Evolutionary conservation across 2,888 invertebrate species (phyloP).

Genomic region (Schizotus pectinicornis): DNA sequence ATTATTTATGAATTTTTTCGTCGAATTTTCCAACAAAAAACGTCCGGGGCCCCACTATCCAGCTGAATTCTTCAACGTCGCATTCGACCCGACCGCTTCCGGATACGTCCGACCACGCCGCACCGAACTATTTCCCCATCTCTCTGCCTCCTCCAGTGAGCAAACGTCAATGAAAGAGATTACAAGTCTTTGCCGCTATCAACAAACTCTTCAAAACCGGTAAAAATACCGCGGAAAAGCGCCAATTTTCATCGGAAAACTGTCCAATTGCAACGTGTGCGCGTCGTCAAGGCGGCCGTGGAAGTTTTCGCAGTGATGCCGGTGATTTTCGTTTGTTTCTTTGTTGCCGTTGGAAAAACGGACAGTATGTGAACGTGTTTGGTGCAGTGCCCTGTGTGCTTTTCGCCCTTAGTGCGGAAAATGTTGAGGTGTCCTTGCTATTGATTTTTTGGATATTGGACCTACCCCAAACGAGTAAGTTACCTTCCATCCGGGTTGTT

Average conservation of each 20-base stretch:
- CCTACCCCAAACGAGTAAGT: slow-evolving; percentile 27
- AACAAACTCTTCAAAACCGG: slow-evolving; percentile 15
- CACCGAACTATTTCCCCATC: slow-evolving; percentile 12
- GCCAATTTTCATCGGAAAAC: background rate
- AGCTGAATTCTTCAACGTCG: background rate
- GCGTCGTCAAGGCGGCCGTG: background rate
- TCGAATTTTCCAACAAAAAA: too few species aligned
- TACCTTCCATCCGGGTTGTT: slow-evolving; percentile 7
- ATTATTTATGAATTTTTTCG: too few species aligned
- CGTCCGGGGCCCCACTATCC: too few species aligned
- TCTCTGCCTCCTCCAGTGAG: slow-evolving; percentile 12
- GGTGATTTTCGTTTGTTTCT: slow-evolving; percentile 4
- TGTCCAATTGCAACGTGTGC: background rate
- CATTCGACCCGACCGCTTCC: slow-evolving; percentile 12
- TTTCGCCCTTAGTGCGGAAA: background rate
- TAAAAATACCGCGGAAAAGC: background rate
- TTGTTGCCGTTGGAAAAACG: background rate
- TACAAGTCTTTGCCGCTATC: background rate
- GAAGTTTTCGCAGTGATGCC: slow-evolving; percentile 1
- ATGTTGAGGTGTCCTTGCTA: slow-evolving; percentile 16
- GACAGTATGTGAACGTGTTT: slow-evolving; percentile 10
- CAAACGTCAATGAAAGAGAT: slow-evolving; percentile 15
- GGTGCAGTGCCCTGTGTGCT: background rate
- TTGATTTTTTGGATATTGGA: slow-evolving; percentile 27
- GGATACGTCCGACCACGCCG: slow-evolving; percentile 10